Base-by-base conservation (phyloP, 2,797 vertebrate genomes). In the Acanthopagrus latus region DNA sequence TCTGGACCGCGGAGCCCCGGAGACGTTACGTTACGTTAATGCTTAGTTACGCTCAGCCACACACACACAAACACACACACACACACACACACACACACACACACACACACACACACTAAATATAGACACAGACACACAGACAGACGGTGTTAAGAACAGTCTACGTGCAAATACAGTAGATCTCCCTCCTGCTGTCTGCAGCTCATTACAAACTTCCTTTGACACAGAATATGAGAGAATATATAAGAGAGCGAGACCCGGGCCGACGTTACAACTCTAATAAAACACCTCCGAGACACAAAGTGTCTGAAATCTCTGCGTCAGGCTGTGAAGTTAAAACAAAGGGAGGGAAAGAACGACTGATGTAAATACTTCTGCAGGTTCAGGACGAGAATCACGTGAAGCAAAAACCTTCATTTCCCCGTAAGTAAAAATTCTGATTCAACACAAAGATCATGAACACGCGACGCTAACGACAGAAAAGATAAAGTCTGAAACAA, bases 121-220 rank as follows among this genome's bases (percentile, higher is more conserved):
- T 74, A 76, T 69, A 82, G 58, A 41, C 50, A 21, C 10, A 33
- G 57, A 38, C 50, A 21, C 16, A 33, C 38, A 65, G 54, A 70
- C 78, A n/a, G 29, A 71, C 67, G 46, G 48, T 0, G 52, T 47
- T 33, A 52, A 50, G 58, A 52, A 59, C 2, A 23, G 60, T 41
- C 55, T 74, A 57, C 74, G 57, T 63, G 72, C 64, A 74, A 66
- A 79, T 71, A 82, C 38, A 72, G 70, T 55, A 48, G 3, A 20
- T 29, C 63, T 55, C 13, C 57, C 1, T 38, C 50, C 43, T 48
- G 20, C 52, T 80, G 52, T 83, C 69, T 82, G 84, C 75, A 47
- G 83, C 91, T 94, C 93, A 93, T 95, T 95, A 94, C 82, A 90
- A 90, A 92, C 87, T 85, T 95, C 77, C 90, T 94, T 92, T 94